A percentile compares a stretch with the other conserved stretches of the same genome.
These are phyloP conservation scores for Neomicropteryx cornuta DNA, from an alignment of 1,140 invertebrate species.

Conservation along the genomic window DNA sequence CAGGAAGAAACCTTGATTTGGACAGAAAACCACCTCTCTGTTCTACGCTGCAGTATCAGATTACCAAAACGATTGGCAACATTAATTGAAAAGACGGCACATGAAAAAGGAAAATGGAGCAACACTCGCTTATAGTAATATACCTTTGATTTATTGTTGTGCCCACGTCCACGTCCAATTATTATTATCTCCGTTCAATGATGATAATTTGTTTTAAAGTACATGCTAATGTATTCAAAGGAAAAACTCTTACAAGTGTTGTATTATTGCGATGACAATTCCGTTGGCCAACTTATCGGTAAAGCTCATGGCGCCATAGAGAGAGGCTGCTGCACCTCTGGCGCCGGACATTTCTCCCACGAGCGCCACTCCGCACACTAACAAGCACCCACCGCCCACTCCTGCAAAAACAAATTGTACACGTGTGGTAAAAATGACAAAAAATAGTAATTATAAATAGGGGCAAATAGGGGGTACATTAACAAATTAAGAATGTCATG, in stretches of 20 bases:
- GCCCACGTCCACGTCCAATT: too few species aligned
- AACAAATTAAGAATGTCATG: conserved; percentile 2
- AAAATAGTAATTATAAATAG: conserved; percentile 2
- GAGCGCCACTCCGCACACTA: conserved; percentile 81
- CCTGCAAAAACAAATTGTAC: conserved; percentile 37
- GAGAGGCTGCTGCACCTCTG: conserved; percentile 82
- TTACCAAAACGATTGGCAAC: too few species aligned
- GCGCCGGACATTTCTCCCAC: conserved; percentile 85
- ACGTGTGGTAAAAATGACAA: conserved; percentile 4
- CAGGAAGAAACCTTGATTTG: too few species aligned
- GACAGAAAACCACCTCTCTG: too few species aligned
- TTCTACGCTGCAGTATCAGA: too few species aligned
- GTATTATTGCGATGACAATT: conserved; percentile 70
- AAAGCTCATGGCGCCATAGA: conserved; percentile 96
- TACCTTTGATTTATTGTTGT: too few species aligned
- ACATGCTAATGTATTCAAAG: background rate
- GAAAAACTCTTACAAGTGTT: conserved; percentile 44
- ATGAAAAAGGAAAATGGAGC: too few species aligned
- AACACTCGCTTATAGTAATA: too few species aligned
- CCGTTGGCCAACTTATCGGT: conserved; percentile 87
- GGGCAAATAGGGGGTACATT: background rate
- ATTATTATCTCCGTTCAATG: too few species aligned
- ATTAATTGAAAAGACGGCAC: too few species aligned
- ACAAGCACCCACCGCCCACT: conserved; percentile 68
- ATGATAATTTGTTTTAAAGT: too few species aligned